These are phyloP conservation scores for Taenioides sp. DNA, from an alignment of 2,797 vertebrate genomes.

Conservation along the genomic window DNA sequence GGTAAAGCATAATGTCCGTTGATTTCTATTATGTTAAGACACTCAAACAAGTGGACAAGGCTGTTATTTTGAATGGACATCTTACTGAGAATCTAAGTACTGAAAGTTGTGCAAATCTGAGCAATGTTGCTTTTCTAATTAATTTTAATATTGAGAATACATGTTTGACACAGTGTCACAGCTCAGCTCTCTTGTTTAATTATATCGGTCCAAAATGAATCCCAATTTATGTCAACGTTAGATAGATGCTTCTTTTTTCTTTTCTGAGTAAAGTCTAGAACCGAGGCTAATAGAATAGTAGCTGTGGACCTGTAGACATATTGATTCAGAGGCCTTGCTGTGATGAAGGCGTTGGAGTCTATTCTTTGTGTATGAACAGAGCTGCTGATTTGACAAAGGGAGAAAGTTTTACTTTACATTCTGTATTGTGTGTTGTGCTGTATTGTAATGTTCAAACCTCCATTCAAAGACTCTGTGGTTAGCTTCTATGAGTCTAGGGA, in stretches of 20 bases:
- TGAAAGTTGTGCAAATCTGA: no score
- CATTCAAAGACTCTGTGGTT: no score
- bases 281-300: slow-evolving; percentile 36
- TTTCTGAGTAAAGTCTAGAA: slow-evolving; percentile 4
- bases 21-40: no score
- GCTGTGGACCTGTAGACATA: slow-evolving; percentile 59
- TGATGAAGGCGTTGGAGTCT: slow-evolving; percentile 51
- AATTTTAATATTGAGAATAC: no score
- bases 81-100: no score
- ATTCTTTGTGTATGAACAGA: neutral
- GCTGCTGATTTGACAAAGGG: slow-evolving; percentile 50
- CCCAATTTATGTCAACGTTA: neutral
- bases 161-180: no score
- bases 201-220: neutral
- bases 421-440: no score
- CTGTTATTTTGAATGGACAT: neutral
- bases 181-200: no score
- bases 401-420: slow-evolving; percentile 19
- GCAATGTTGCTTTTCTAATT: no score
- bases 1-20: no score
- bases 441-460: no score
- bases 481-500: no score
- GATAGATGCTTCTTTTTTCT: neutral
- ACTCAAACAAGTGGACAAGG: neutral
- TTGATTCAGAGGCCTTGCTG: slow-evolving; percentile 58